Evolutionary conservation across 2,113 vertebrate genomes (phyloP).

Genomic region (Chamaea fasciata): DNA sequence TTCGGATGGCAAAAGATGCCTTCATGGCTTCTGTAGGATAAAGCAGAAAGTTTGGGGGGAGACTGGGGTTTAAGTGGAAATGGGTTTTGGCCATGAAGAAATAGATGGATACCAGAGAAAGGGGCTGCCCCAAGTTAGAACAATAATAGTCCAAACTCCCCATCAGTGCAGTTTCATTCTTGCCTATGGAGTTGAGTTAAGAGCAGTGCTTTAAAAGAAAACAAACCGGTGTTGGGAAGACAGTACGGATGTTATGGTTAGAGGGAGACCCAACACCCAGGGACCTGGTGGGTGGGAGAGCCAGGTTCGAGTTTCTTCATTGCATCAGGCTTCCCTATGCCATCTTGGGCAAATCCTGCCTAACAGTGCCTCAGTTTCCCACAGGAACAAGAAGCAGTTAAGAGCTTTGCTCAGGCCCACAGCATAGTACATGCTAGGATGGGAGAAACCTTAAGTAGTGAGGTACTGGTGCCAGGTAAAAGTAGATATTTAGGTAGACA

Average conservation of each 20-base stretch:
- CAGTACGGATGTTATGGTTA: not conserved
- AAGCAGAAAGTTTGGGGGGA: not conserved
- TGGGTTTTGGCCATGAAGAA: not conserved
- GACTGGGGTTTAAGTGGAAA: not conserved
- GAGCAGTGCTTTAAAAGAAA: not conserved
- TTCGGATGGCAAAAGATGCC: not conserved
- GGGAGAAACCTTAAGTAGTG: not conserved
- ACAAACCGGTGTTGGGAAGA: not conserved
- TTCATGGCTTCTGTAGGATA: not conserved
- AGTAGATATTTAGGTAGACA: not conserved
- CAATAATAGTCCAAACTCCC: not conserved
- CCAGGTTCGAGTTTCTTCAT: not conserved
- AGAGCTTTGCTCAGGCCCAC: rapidly evolving
- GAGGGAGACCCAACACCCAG: not conserved
- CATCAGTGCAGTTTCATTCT: not conserved
- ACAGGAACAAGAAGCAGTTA: not conserved
- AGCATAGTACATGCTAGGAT: not conserved
- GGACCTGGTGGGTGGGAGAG: not conserved
- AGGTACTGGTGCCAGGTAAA: not conserved
- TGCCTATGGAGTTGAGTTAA: not conserved
- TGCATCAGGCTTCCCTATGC: not conserved
- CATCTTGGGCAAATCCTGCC: not conserved
- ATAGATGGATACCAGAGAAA: not conserved
- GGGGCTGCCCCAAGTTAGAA: not conserved
- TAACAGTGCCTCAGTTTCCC: not conserved